These are phyloP conservation scores for Tor tambroides DNA, from an alignment of 2,113 vertebrate species.

Conservation along the genomic window DNA sequence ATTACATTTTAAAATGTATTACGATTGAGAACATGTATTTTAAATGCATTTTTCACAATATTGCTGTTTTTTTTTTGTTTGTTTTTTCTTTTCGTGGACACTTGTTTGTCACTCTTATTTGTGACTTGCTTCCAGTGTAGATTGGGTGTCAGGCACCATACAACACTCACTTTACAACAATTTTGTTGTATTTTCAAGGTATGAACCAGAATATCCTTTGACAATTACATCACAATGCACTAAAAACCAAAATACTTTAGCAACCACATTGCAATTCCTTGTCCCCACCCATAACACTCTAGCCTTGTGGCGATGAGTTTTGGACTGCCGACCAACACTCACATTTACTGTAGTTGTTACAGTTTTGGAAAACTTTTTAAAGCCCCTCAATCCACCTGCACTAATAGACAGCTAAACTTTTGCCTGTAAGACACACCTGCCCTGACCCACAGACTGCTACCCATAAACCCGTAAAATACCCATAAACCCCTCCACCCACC, in stretches of 20 bases:
- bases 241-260: not conserved
- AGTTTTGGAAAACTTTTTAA: not conserved
- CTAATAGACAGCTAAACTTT: slow-evolving; percentile 35
- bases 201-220: not conserved
- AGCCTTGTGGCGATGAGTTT: not conserved
- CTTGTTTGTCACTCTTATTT: not conserved
- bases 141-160: not conserved
- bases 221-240: not conserved
- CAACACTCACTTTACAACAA: not conserved
- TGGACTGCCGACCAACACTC: not conserved
- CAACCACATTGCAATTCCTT: not conserved
- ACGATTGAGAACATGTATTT: too few relatives aligned
- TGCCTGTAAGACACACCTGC: not conserved
- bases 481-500: slow-evolving; percentile 56
- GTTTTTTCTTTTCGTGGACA: not conserved
- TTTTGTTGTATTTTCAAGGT: not conserved
- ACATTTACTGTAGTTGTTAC: not conserved
- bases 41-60: too few relatives aligned
- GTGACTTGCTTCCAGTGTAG: not conserved
- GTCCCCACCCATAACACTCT: not conserved
- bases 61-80: too few relatives aligned
- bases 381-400: slow-evolving; percentile 42
- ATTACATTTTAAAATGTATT: too few relatives aligned
- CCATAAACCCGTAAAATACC: slow-evolving; percentile 45
- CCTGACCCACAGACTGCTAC: not conserved